Evolutionary conservation across 2,888 invertebrate genomes (phyloP).

Genomic region (Eupithecia inturbata): DNA sequence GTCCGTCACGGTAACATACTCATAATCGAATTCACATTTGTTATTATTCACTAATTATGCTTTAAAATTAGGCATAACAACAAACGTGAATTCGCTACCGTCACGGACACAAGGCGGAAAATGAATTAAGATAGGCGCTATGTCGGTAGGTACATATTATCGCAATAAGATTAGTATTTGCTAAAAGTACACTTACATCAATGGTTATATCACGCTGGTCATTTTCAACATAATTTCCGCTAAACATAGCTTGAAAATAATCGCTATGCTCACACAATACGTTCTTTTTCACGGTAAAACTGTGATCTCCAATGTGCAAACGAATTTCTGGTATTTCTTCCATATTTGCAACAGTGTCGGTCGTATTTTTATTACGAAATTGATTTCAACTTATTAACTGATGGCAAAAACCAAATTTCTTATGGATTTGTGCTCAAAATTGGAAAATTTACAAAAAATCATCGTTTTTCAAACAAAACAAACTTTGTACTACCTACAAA

Average conservation of each 20-base stretch:
- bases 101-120: too few relatives aligned
- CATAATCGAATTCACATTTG: too few relatives aligned
- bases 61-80: too few relatives aligned
- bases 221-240: conserved; percentile 73
- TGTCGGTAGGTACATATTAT: too few relatives aligned
- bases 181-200: conserved; percentile 59
- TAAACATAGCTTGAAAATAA: conserved; percentile 80
- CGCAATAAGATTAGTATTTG: neutral
- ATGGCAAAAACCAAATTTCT: conserved; percentile 6
- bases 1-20: too few relatives aligned
- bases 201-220: conserved; percentile 65
- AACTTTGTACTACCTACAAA: too few relatives aligned
- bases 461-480: too few relatives aligned
- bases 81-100: too few relatives aligned
- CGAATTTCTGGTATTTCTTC: conserved; percentile 56
- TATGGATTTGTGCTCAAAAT: conserved; percentile 8
- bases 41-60: too few relatives aligned
- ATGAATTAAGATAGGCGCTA: neutral
- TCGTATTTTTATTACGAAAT: neutral
- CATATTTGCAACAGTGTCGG: conserved; percentile 25
- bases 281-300: conserved; percentile 64
- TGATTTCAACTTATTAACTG: conserved; percentile 11
- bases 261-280: conserved; percentile 71
- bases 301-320: conserved; percentile 60
- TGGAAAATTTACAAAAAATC: conserved; percentile 15